Evolutionary conservation across 1,140 invertebrate species (phyloP), one percentile per base, ranked within the genome.

Genomic region (Anastatus disparis): DNA sequence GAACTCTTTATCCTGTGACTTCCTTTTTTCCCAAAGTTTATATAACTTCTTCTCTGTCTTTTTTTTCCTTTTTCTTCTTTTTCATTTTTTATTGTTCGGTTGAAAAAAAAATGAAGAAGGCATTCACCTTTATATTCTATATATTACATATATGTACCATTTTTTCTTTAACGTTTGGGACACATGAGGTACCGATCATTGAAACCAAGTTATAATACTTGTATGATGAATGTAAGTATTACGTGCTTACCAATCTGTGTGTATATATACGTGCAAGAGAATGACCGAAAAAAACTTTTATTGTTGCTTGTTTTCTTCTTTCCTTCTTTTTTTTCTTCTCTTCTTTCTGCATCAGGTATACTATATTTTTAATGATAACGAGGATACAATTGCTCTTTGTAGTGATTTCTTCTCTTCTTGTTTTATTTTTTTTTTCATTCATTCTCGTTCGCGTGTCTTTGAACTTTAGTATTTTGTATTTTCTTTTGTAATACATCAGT

Each of bases 21-120:
- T 63, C 58, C 59, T 70, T 46, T 62, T 70, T 62, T 29, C 68
- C 59, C 55, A 55, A 22, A 69, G 42, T n/a, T n/a, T n/a, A n/a
- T n/a, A n/a, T n/a, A n/a, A n/a, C n/a, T n/a, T n/a, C n/a, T n/a
- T n/a, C n/a, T n/a, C n/a, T n/a, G n/a, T n/a, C n/a, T n/a, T n/a
- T n/a, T n/a, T n/a, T n/a, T n/a, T n/a, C n/a, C n/a, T n/a, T n/a
- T n/a, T n/a, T n/a, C n/a, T n/a, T n/a, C n/a, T n/a, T n/a, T n/a
- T n/a, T n/a, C 44, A 22, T 20, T 58, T 68, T 50, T 68, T 59
- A 38, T 67, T 65, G 15, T 59, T 4, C 15, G 27, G 26, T 4
- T 22, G 46, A 1, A 31, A 27, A 9, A n/a, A n/a, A n/a, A n/a
- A n/a, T n/a, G n/a, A n/a, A 44, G 15, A 66, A 66, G 63, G 26